phyloP scores from a whole-genome alignment of 2,888 invertebrate genomes.

The Oscheius sp. region DNA sequence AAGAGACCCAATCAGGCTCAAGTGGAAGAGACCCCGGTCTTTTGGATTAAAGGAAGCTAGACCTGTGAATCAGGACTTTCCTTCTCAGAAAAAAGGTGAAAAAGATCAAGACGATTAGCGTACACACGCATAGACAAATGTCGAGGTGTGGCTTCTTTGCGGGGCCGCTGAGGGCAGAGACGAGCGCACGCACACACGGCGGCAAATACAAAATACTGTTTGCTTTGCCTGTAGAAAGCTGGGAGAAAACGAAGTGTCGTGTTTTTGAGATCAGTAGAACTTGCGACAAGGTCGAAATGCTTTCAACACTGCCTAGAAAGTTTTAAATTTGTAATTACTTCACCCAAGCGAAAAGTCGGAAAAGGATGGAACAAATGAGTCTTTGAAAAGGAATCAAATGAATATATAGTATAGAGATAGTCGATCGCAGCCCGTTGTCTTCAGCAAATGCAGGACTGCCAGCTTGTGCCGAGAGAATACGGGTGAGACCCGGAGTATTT shows the following conservation, averaged over 20 bases:
- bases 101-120: constrained; percentile 30
- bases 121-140: constrained; percentile 17
- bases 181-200: background rate
- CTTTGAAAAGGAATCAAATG: too few species aligned
- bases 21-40: constrained; percentile 4
- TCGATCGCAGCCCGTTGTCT: too few species aligned
- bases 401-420: too few species aligned
- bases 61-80: constrained; percentile 1
- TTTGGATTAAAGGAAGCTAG: constrained; percentile 1
- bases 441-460: too few species aligned
- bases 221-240: background rate
- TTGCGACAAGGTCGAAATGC: background rate
- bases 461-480: too few species aligned
- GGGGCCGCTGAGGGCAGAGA: too few species aligned
- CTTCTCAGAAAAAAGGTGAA: background rate
- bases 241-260: too few species aligned
- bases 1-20: constrained; percentile 6
- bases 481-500: too few species aligned
- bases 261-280: background rate
- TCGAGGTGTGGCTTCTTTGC: constrained; percentile 11
- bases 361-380: too few species aligned
- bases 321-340: too few species aligned
- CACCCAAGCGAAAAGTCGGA: too few species aligned
- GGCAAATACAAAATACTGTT: constrained; percentile 31
- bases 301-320: too few species aligned